phyloP scores from a whole-genome alignment of 2,113 vertebrate genomes.

The Maylandia zebra region DNA sequence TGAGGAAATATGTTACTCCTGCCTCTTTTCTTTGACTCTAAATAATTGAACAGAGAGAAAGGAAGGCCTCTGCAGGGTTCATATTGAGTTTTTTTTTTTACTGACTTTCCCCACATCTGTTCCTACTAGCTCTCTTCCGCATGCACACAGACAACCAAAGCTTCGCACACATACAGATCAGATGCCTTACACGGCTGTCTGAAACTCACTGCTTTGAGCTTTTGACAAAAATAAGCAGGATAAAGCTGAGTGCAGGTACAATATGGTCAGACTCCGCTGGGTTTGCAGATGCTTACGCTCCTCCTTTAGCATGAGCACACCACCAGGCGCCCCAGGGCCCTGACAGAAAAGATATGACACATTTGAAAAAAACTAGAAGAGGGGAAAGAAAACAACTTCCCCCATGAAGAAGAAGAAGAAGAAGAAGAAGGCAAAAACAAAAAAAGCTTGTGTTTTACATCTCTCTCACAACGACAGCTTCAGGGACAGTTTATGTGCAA shows the following conservation, averaged over 20 bases:
- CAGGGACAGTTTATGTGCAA: slow-evolving; percentile 75
- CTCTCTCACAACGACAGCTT: slow-evolving; percentile 70
- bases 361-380: slow-evolving; percentile 39
- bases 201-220: slow-evolving; percentile 54
- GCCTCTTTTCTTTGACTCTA: slow-evolving; percentile 67
- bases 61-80: slow-evolving; percentile 65
- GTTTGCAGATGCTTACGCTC: slow-evolving; percentile 54
- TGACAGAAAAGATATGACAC: slow-evolving; percentile 65
- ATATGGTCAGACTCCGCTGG: slow-evolving; percentile 67
- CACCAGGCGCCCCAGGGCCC: slow-evolving; percentile 61
- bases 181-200: slow-evolving; percentile 49
- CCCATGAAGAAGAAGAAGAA: slow-evolving; percentile 39
- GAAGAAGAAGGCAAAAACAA: slow-evolving; percentile 35
- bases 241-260: slow-evolving; percentile 52
- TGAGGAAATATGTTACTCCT: slow-evolving; percentile 51
- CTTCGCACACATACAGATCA: slow-evolving; percentile 13
- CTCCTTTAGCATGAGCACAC: slow-evolving; percentile 36
- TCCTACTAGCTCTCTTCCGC: slow-evolving; percentile 34
- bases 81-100: slow-evolving; percentile 46
- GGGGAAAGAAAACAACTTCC: slow-evolving; percentile 61
- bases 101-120: slow-evolving; percentile 54
- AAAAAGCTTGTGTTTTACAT: slow-evolving; percentile 62
- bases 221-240: slow-evolving; percentile 45
- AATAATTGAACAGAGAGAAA: slow-evolving; percentile 74
- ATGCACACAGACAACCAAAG: not conserved